A percentile compares a stretch with the other conserved stretches of the same genome.
These are phyloP conservation scores for Spondyliosoma cantharus DNA, from an alignment of 2,797 vertebrate species.

Conservation along the genomic window DNA sequence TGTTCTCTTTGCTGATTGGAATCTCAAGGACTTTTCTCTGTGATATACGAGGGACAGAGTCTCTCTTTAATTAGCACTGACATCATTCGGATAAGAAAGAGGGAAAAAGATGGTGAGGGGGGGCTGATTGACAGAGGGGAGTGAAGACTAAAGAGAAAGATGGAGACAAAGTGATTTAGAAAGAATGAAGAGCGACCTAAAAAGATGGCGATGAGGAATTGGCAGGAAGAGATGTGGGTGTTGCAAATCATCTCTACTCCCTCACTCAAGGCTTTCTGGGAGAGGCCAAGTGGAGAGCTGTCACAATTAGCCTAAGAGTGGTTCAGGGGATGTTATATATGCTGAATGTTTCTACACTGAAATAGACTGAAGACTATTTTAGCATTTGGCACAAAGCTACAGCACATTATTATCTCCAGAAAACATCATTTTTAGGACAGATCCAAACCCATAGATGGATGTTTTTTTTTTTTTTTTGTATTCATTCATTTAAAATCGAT, in stretches of 20 bases:
- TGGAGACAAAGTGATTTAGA: conserved; percentile 57
- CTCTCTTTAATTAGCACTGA: conserved; percentile 80
- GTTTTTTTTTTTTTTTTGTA: neutral
- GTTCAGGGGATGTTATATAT: conserved; percentile 20
- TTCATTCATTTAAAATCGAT: conserved; percentile 9
- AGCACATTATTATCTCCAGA: conserved; percentile 11
- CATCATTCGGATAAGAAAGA: conserved; percentile 67
- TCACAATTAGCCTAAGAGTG: conserved; percentile 39
- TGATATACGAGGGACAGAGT: conserved; percentile 73
- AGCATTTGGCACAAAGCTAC: conserved; percentile 17
- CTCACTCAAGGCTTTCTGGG: conserved; percentile 43
- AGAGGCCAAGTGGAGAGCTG: conserved; percentile 41
- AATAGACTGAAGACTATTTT: conserved; percentile 14
- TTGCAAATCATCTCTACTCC: conserved; percentile 55
- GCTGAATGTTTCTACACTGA: conserved; percentile 28
- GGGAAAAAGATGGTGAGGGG: conserved; percentile 2
- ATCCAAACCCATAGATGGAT: neutral
- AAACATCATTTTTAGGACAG: neutral
- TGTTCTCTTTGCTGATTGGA: conserved; percentile 71
- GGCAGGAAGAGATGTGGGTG: conserved; percentile 18
- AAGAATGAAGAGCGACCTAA: conserved; percentile 46
- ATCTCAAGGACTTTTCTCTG: conserved; percentile 72
- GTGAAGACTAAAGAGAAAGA: conserved; percentile 48
- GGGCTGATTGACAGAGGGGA: conserved; percentile 58
- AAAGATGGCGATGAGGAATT: conserved; percentile 38